Base-by-base conservation (phyloP, 2,797 vertebrate genomes). In the Oryzias sinensis region DNA sequence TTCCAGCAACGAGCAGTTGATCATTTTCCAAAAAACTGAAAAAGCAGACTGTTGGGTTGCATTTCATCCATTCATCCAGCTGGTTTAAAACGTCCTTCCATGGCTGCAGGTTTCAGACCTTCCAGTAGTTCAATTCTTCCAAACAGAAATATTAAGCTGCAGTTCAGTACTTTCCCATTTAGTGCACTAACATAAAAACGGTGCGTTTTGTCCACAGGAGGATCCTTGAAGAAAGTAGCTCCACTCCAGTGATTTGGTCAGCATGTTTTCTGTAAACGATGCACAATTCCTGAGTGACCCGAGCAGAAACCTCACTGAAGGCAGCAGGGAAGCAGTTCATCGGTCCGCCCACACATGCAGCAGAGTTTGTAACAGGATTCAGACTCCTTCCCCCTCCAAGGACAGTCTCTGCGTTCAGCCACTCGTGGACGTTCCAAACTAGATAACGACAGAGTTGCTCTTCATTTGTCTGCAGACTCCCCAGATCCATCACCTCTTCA, bases 211-310 rank as follows among this genome's bases (percentile, higher is more conserved):
- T 9, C 9, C 33, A 37, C 33, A 11, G 33, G 33, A 37, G 8
- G 33, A 37, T 37, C 33, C 33, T 37, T 37, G 9, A 37, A 37
- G 33, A 8, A 37, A 9, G 11, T 5, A 22, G 24, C 18, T 24
- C 25, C 18, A 22, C 52, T 41, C 15, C 13, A 11, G 41, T 18
- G n/a, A 41, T 53, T 50, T 2, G 49, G 17, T 42, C 20, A 59
- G 18, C 43, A 52, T 43, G 18, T 56, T 16, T 54, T 4, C 22
- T 73, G 62, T 76, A 69, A 77, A 73, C 68, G 24, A 14, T 18
- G 16, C 9, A 51, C 7, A 20, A 1, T 11, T 11, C 33, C 33
- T 37, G 33, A 13, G 33, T 37, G 33, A 11, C 33, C 33, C 11
- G 33, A 24, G 46, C n/a, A 41, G 13, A 25, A 33, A 37, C 33